Evolutionary conservation across 2,113 vertebrate genomes (phyloP).

Genomic region (Guaruba guarouba): DNA sequence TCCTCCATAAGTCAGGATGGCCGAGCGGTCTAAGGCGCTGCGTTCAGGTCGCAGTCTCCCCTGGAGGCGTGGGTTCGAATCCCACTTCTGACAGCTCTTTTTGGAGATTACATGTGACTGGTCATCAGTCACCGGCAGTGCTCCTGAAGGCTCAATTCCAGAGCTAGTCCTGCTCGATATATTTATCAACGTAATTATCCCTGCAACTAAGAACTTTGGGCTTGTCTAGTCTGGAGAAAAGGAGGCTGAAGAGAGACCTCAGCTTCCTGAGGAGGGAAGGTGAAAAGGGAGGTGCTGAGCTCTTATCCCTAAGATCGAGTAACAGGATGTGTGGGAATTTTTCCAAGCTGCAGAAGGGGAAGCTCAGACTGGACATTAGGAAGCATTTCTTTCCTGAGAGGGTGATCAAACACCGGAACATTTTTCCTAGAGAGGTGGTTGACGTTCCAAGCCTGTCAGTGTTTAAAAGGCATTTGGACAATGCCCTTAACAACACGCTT

Average conservation of each 20-base stretch:
- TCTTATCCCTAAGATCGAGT: fast-evolving
- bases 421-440: background rate
- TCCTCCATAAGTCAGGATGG: background rate
- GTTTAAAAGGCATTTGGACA: background rate
- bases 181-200: background rate
- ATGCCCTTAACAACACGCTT: background rate
- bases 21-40: slow-evolving; percentile 81
- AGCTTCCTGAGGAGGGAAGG: background rate
- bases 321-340: fast-evolving
- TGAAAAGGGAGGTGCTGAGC: background rate
- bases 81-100: background rate
- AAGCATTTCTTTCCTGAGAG: background rate
- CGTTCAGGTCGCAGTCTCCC: slow-evolving; percentile 78
- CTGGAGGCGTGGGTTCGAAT: slow-evolving; percentile 76
- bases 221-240: fast-evolving
- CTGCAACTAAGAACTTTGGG: fast-evolving
- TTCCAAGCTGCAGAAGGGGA: fast-evolving
- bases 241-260: fast-evolving
- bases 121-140: background rate
- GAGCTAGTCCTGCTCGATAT: no score
- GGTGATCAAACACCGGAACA: no score
- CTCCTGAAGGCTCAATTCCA: fast-evolving
- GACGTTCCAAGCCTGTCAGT: background rate
- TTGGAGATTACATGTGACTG: background rate
- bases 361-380: fast-evolving